Conservation (phyloP, 1,140 invertebrate species). For the Latrodectus geometricus region DNA sequence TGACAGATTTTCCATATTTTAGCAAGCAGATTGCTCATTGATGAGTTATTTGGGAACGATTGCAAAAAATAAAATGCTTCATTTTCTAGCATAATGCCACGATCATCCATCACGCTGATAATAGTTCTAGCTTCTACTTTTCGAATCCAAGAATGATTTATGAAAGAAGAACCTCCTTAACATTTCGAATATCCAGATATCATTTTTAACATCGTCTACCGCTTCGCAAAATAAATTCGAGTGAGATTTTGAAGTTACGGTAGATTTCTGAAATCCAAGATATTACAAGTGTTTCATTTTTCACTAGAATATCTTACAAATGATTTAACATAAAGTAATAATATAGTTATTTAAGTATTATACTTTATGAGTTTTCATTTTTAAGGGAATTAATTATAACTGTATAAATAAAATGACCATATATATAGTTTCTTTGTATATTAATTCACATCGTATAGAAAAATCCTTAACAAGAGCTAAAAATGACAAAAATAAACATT, state of each 20-base stretch:
- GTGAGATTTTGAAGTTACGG: background rate
- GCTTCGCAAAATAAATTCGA: background rate
- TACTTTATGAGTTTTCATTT: too few species aligned
- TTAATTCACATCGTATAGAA: too few species aligned
- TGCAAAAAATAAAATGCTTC: constrained; percentile 13
- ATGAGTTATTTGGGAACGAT: background rate
- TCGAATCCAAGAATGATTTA: constrained; percentile 41
- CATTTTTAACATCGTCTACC: background rate
- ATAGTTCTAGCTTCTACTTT: constrained; percentile 34
- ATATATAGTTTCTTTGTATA: too few species aligned
- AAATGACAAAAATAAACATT: too few species aligned
- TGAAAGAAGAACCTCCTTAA: constrained; percentile 39
- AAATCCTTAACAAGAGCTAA: too few species aligned
- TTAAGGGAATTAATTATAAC: too few species aligned
- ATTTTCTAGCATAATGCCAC: background rate
- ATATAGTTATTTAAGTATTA: too few species aligned
- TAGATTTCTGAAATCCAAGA: too few species aligned
- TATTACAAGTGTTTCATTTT: too few species aligned
- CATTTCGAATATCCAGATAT: constrained; percentile 35
- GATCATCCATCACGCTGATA: constrained; percentile 46
- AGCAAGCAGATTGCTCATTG: constrained; percentile 11
- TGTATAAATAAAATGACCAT: too few species aligned
- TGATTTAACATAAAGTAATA: too few species aligned
- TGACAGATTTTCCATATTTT: constrained; percentile 43
- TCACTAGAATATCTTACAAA: too few species aligned